A percentile compares a stretch with the other conserved stretches of the same genome.
phyloP scores from a whole-genome alignment of 2,113 vertebrate genomes.

The Asarcornis scutulata region DNA sequence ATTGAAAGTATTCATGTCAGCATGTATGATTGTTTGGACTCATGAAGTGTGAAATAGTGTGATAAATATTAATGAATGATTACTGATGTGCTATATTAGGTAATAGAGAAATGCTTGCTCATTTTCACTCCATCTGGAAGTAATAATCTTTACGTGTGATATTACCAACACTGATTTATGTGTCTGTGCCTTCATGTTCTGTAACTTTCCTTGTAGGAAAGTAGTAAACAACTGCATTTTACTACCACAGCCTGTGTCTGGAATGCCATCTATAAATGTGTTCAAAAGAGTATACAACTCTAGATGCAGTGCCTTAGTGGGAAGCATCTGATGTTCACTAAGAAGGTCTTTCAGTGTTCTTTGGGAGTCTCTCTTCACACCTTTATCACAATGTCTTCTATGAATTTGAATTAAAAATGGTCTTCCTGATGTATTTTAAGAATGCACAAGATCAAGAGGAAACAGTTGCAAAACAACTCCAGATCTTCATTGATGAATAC shows the following conservation, averaged over 20 bases:
- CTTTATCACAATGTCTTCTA: background rate
- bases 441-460: background rate
- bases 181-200: background rate
- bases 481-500: background rate
- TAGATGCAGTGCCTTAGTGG: background rate
- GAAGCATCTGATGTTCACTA: background rate
- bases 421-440: background rate
- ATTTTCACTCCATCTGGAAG: background rate
- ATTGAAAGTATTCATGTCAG: background rate
- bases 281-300: background rate
- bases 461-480: accelerated
- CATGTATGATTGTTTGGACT: background rate
- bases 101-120: background rate
- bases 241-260: background rate
- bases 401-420: background rate
- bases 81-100: background rate
- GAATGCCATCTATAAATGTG: background rate
- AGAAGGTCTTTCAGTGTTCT: background rate
- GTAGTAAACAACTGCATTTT: background rate
- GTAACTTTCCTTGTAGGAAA: background rate
- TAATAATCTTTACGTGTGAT: background rate
- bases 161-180: background rate
- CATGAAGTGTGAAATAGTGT: background rate
- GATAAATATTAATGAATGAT: background rate
- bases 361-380: background rate